phyloP scores from a whole-genome alignment of 2,888 invertebrate genomes.

The Taenaris catops region DNA sequence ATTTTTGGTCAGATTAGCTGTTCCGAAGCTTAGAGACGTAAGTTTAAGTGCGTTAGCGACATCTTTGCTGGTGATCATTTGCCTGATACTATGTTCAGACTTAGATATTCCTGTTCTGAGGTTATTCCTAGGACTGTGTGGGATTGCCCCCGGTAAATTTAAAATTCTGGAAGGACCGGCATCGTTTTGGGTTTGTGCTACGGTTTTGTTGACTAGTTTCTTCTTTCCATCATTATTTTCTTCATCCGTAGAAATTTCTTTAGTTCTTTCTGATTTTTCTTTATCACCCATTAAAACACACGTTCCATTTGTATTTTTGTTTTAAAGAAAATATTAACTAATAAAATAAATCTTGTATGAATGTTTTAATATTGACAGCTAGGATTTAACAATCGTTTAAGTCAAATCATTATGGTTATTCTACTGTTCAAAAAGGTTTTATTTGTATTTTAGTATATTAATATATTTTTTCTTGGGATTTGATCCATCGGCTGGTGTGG shows the following conservation, averaged over 20 bases:
- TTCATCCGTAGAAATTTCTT: constrained; percentile 32
- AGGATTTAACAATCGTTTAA: constrained; percentile 20
- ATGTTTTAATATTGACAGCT: constrained; percentile 27
- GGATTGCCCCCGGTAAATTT: constrained; percentile 51
- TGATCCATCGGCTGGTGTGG: no score
- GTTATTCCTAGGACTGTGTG: constrained; percentile 30
- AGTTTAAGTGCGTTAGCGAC: constrained; percentile 52
- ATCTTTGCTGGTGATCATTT: constrained; percentile 56
- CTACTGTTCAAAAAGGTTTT: no score
- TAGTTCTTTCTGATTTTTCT: constrained; percentile 34
- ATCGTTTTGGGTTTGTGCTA: constrained; percentile 34
- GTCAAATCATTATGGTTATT: no score
- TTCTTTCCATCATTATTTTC: constrained; percentile 32
- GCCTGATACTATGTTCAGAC: constrained; percentile 62
- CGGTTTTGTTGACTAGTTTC: constrained; percentile 24
- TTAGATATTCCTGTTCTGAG: constrained; percentile 54
- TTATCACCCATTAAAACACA: constrained; percentile 57
- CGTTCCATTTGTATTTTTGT: constrained; percentile 45
- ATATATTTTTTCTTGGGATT: no score
- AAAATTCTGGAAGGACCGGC: constrained; percentile 55
- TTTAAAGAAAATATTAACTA: constrained; percentile 30
- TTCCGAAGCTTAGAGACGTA: constrained; percentile 47
- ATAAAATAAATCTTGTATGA: constrained; percentile 29
- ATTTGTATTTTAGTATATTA: no score
- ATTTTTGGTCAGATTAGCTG: constrained; percentile 22